Conservation (phyloP, 2,888 invertebrate genomes). For the Protodeltote pygarga region DNA sequence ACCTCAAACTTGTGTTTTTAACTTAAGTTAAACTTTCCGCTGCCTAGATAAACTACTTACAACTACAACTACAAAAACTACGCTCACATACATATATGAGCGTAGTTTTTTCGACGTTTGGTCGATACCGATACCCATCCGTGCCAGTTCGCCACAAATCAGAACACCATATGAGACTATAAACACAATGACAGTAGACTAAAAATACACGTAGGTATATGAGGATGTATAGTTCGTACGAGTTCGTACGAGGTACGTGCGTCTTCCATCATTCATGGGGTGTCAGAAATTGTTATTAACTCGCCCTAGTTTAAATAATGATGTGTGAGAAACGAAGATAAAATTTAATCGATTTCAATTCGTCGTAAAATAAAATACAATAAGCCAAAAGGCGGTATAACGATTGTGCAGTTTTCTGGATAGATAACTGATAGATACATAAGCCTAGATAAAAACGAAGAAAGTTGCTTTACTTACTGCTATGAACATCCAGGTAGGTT, state of each 20-base stretch:
- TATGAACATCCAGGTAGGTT: constrained; percentile 96
- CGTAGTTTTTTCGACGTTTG: constrained; percentile 63
- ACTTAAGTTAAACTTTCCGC: constrained; percentile 24
- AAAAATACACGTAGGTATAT: neutral
- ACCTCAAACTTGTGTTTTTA: neutral
- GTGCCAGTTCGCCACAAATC: constrained; percentile 63
- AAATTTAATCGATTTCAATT: no score
- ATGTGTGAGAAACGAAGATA: neutral
- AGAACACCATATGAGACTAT: constrained; percentile 30
- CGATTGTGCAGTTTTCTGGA: no score
- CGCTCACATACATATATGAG: constrained; percentile 22
- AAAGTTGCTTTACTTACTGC: constrained; percentile 85
- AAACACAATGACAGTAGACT: constrained; percentile 5
- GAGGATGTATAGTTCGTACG: constrained; percentile 12
- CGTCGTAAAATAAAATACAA: no score
- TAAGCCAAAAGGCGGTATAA: no score
- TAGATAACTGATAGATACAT: no score
- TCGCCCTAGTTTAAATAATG: neutral
- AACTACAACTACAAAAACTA: no score
- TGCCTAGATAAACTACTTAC: no score
- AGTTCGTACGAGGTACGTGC: constrained; percentile 36
- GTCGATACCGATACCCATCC: constrained; percentile 71
- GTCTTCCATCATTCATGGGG: constrained; percentile 3
- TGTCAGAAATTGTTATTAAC: constrained; percentile 2
- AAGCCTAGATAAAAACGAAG: no score